Evolutionary conservation across 2,888 invertebrate species (phyloP).

Genomic region (Petrolisthes manimaculis): DNA sequence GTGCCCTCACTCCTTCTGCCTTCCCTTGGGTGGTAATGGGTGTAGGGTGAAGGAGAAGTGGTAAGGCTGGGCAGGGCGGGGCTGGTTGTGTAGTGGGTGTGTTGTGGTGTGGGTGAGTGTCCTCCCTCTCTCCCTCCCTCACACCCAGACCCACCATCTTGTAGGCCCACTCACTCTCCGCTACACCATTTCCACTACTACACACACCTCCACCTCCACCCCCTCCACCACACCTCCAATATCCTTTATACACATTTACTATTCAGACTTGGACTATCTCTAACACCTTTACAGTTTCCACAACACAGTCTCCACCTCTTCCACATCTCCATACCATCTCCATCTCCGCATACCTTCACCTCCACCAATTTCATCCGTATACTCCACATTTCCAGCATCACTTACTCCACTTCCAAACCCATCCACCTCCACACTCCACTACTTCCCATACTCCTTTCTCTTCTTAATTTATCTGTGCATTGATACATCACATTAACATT

Average conservation of each 20-base stretch:
- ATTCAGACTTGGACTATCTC: neutral
- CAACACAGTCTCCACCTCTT: too few relatives aligned
- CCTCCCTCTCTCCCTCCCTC: conserved; percentile 35
- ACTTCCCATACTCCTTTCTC: too few relatives aligned
- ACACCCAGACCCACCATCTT: conserved; percentile 44
- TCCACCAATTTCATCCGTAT: too few relatives aligned
- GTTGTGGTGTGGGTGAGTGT: conserved; percentile 1
- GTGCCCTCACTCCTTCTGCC: neutral
- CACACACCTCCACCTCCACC: conserved; percentile 1
- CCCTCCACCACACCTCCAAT: neutral
- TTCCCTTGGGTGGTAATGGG: neutral
- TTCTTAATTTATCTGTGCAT: too few relatives aligned
- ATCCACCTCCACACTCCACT: too few relatives aligned
- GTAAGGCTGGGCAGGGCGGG: conserved; percentile 30
- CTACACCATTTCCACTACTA: conserved; percentile 1
- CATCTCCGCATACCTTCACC: too few relatives aligned
- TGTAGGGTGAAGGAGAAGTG: neutral
- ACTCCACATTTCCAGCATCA: too few relatives aligned
- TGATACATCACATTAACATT: too few relatives aligned
- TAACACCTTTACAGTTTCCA: neutral
- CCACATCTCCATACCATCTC: too few relatives aligned
- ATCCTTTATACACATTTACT: neutral
- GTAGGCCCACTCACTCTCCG: conserved; percentile 44
- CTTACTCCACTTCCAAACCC: too few relatives aligned
- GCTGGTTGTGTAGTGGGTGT: neutral